Evolutionary conservation across 2,888 invertebrate genomes (phyloP), one percentile per base, ranked within the genome.

Genomic region (Tetropium fuscum): DNA sequence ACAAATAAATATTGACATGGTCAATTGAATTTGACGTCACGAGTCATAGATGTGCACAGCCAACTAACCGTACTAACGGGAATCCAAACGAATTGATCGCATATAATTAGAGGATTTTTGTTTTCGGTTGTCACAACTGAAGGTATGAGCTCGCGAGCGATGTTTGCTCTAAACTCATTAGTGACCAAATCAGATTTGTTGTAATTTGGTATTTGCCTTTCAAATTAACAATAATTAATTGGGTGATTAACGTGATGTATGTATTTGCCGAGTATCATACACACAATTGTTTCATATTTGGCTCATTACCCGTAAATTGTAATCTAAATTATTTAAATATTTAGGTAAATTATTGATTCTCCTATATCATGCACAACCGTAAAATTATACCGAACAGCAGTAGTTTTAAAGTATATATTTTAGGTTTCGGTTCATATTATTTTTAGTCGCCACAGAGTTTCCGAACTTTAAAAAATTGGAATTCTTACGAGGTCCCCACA

Each of bases 191-290:
- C 71, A 75, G 79, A 80, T 79, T 79, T 79, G 78, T 78, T 78
- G 77, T 78, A 78, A 79, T 78, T 75, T 71, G 73, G 76, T 80
- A 78, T 80, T 80, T 80, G 76, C 79, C 74, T 75, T 78, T 74
- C 78, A 74, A 80, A 80, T 80, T 80, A 80, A 78, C 78, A 77
- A 80, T 80, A 78, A 80, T 80, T 79, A 80, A 81, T 81, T 78
- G 79, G 74, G 71, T 73, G 77, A 79, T 81, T 80, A 80, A 70
- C 71, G 77, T 80, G 79, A 80, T 79, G 75, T 76, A 78, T 78
- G 73, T 65, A 66, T 71, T 72, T 70, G 65, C 69, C 65, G 63
- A 53, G 67, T 70, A 67, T 63, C 66, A 62, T 67, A 63, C 51
- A 58, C 53, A 54, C 45, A 64, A 63, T 53, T 40, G 32, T 53